Base-by-base conservation (phyloP, 2,888 invertebrate genomes). In the Gymnosoma rotundatum region DNA sequence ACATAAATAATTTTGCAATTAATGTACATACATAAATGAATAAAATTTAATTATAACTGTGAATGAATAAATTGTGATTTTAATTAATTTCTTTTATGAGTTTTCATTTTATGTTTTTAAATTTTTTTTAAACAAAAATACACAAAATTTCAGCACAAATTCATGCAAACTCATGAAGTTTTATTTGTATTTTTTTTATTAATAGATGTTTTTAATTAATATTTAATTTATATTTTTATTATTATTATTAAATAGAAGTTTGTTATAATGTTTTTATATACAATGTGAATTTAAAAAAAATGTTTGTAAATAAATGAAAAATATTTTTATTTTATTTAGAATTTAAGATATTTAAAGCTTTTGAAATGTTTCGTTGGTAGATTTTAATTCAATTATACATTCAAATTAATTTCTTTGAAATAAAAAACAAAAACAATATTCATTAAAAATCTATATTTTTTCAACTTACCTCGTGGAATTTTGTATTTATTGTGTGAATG, bases 301-400 rank as follows among this genome's bases (percentile, higher is more conserved):
- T 16, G 1, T 48, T 48, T 45, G 8, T 45, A 38, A 42, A 12
- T 16, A 16, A 48, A 16, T 2, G n/a, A 48, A 48, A 5, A 48
- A 48, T 6, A 5, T 42, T 0, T 42, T 10, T 48, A n/a, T 48
- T 48, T 36, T 18, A 16, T 54, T 42, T 74, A 0, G 25, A 63
- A 63, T 63, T 54, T 9, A 38, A 52, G 9, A 42, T 20, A 21
- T 61, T 64, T 74, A 54, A 74, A 74, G 74, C 52, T 73, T 73
- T 73, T 61, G 45, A 38, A 63, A 63, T 73, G 2, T 54, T 74
- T 64, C 74, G 74, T 76, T 67, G 67, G 42, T 58, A 50, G 50
- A 60, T 60, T 72, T 72, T 48, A 50, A 60, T 60, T 60, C 2
- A 48, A 60, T 42, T 42, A n/a, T 20, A 54, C 16, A 38, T 21